Evolutionary conservation across 2,888 invertebrate genomes (phyloP), one percentile per base, ranked within the genome.

Genomic region (Chrysotoxum bicinctum): DNA sequence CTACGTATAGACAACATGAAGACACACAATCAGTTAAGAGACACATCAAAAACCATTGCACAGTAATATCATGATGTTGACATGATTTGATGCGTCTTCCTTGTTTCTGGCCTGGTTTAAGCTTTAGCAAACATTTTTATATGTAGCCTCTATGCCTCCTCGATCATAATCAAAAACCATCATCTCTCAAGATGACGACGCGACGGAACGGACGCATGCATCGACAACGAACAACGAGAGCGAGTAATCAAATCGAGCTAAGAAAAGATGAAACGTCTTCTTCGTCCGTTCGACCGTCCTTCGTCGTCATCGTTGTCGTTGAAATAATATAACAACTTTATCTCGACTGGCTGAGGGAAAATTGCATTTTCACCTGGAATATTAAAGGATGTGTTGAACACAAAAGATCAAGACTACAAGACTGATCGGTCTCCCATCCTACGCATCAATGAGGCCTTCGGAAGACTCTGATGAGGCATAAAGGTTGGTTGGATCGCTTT

Each of bases 21-120:
- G 14, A 35, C 21, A 62, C 56, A 76, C 66, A 77, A 81, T 85
- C 85, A 81, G 85, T 81, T 85, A 85, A 85, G 73, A 85, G 76
- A 81, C 85, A 81, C 76, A 85, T 81, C 85, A 85, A 85, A 81
- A 85, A 81, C 85, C 85, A 77, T 85, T 80, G 77, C 69, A 77
- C 72, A 81, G 81, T 76, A 80, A 85, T 73, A 85, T 81, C 81
- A 73, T 62, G 85, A 81, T 85, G 85, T 85, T 81, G 85, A 81
- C 85, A 85, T 81, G 85, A 85, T 85, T 81, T 81, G 81, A 85
- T 72, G 73, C 19, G 56, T 81, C 81, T 85, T 85, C 85, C 85
- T 81, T 85, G 85, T 85, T 80, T 70, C 35, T 78, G 69, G 54
- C 70, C 85, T 68, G 68, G 76, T 81, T 72, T 45, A 30, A 64